Conservation (phyloP, 2,113 vertebrate genomes). For the Psophia crepitans region DNA sequence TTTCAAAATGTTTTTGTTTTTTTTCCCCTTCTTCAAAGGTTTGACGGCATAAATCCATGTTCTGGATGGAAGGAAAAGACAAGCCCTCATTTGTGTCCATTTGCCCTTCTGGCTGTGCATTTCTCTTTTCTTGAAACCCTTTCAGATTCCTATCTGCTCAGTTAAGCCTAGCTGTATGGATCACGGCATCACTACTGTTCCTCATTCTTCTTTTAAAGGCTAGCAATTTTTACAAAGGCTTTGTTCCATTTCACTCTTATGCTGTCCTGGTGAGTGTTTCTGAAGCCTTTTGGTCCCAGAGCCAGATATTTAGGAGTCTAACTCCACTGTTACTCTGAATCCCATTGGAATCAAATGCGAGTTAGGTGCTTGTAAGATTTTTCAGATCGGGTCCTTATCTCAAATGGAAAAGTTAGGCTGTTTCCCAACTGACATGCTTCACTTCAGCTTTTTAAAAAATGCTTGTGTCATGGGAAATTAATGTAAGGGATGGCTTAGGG, state of each 20-base stretch:
- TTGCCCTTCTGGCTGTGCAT: background rate
- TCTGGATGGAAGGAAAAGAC: background rate
- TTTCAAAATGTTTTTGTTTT: fast-evolving
- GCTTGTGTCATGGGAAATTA: background rate
- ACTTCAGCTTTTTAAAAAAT: background rate
- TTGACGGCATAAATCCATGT: background rate
- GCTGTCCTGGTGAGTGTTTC: background rate
- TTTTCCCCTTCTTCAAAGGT: background rate
- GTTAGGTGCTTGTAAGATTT: background rate
- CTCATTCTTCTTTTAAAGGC: background rate
- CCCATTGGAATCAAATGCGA: background rate
- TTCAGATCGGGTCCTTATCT: background rate
- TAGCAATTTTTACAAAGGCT: background rate
- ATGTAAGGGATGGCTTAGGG: background rate
- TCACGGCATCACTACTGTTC: background rate
- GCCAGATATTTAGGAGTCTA: background rate
- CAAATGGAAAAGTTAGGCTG: background rate
- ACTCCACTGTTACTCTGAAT: background rate
- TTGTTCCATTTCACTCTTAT: background rate
- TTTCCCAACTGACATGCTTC: background rate
- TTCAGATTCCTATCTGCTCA: background rate
- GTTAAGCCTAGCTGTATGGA: background rate
- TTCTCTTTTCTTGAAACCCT: background rate
- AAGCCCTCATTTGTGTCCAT: background rate
- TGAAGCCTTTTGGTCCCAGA: fast-evolving